Evolutionary conservation across 2,888 invertebrate genomes (phyloP).

Genomic region (Shargacucullia verbasci): DNA sequence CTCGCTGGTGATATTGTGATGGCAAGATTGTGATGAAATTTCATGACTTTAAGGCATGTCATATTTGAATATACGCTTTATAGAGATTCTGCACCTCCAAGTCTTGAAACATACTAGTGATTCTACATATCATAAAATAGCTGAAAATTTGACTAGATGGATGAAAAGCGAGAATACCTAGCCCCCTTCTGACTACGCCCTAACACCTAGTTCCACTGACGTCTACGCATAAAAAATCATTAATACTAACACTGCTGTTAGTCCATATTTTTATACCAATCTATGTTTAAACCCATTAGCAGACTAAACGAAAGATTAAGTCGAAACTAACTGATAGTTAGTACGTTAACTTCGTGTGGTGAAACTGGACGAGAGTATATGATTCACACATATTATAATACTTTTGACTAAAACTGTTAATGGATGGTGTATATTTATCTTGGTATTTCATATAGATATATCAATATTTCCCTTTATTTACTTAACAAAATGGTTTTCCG

Average conservation of each 20-base stretch:
- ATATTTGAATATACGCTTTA: too few species aligned
- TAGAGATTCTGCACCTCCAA: too few species aligned
- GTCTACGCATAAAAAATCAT: slow-evolving; percentile 24
- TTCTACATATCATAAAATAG: not conserved
- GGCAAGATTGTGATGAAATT: slow-evolving; percentile 32
- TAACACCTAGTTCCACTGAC: slow-evolving; percentile 21
- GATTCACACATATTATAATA: slow-evolving; percentile 8
- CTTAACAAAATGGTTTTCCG: too few species aligned
- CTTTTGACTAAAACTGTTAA: too few species aligned
- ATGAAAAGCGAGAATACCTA: slow-evolving; percentile 32
- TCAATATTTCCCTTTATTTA: too few species aligned
- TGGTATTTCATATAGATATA: too few species aligned
- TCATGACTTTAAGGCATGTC: not conserved
- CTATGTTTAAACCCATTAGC: slow-evolving; percentile 4
- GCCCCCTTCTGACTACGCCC: not conserved
- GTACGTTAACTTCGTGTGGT: slow-evolving; percentile 50
- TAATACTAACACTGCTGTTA: slow-evolving; percentile 45
- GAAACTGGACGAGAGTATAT: slow-evolving; percentile 21
- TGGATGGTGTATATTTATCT: too few species aligned
- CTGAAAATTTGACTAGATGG: slow-evolving; percentile 22
- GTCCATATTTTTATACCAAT: slow-evolving; percentile 24
- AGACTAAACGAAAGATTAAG: slow-evolving; percentile 31
- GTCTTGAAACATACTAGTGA: too few species aligned
- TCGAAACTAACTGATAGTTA: slow-evolving; percentile 51
- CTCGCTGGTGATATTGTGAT: slow-evolving; percentile 32